Base-by-base conservation (phyloP, 1,140 invertebrate genomes). In the Nomia melanderi region DNA sequence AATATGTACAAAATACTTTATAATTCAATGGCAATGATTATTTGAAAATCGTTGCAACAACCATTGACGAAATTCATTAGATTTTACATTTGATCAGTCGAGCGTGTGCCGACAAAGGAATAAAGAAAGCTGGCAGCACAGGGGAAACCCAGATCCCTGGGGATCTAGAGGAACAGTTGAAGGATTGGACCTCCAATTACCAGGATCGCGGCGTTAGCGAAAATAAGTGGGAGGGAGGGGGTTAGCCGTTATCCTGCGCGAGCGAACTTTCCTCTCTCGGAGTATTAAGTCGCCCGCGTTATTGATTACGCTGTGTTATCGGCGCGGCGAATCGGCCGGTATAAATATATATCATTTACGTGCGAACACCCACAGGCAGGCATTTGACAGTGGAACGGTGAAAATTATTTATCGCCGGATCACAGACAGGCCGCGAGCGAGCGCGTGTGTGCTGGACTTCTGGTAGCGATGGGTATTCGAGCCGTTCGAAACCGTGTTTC, bases 361-460 rank as follows among this genome's bases (percentile, higher is more conserved):
- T 75, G 65, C 73, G 79, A 81, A 84, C 79, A 81, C 82, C 79
- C 81, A 86, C 76, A 75, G 64, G 73, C 78, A 27, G 23, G 53
- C 77, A 82, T 87, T 88, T 88, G 82, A 87, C 84, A 87, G 74
- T 77, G 67, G 76, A 73, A 77, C 50, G 66, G 77, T 74, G 71
- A 80, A 89, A 84, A 87, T 88, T 85, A 88, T 89, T 89, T 87
- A 88, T 87, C 79, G 77, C 54, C 27, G 76, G 77, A 79, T 72
- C 73, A 74, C 36, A 47, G 65, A 75, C 59, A 70, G 41, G 60
- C 70, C 78, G 78, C 60, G 69, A 77, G 62, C 31, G 57, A 29
- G 44, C 12, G 25, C 17, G 78, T 17, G 41, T 17, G 41, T 44
- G 41, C 20, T 44, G 1, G 41, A 44, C 2, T 17, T 12, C 41